phyloP scores from a whole-genome alignment of 2,888 invertebrate species.

The Gymnoscelis rufifasciata region DNA sequence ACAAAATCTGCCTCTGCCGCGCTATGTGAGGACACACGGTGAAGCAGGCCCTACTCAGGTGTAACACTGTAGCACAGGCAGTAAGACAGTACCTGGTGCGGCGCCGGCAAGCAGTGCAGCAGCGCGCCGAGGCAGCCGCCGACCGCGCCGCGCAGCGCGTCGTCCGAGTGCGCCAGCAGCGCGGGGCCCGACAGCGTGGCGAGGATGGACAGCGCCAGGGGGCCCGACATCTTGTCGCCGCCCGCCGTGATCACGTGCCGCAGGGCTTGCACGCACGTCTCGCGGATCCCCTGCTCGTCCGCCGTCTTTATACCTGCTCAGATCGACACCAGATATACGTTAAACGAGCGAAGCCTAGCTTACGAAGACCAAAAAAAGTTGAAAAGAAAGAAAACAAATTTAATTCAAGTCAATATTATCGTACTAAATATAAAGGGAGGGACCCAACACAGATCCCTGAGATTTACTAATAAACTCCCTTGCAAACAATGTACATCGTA shows the following conservation, averaged over 20 bases:
- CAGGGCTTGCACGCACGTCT: slow-evolving; percentile 95
- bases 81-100: slow-evolving; percentile 79
- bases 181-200: slow-evolving; percentile 80
- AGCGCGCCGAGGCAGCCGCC: slow-evolving; percentile 95
- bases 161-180: slow-evolving; percentile 87
- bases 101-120: slow-evolving; percentile 84
- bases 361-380: too few relatives aligned
- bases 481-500: neutral
- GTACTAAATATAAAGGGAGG: too few relatives aligned
- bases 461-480: too few relatives aligned
- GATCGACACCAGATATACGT: too few relatives aligned
- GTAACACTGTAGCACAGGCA: too few relatives aligned
- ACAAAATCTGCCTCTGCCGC: too few relatives aligned
- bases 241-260: slow-evolving; percentile 90
- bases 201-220: slow-evolving; percentile 85
- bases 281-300: slow-evolving; percentile 92
- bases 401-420: too few relatives aligned
- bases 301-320: slow-evolving; percentile 83
- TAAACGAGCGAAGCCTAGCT: too few relatives aligned
- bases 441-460: neutral
- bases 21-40: too few relatives aligned
- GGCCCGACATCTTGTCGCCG: slow-evolving; percentile 92
- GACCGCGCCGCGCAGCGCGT: slow-evolving; percentile 87
- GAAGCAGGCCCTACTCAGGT: too few relatives aligned
- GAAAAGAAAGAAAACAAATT: too few relatives aligned